These are phyloP conservation scores for Iphiclides podalirius DNA, from an alignment of 2,888 invertebrate species.

Conservation along the genomic window DNA sequence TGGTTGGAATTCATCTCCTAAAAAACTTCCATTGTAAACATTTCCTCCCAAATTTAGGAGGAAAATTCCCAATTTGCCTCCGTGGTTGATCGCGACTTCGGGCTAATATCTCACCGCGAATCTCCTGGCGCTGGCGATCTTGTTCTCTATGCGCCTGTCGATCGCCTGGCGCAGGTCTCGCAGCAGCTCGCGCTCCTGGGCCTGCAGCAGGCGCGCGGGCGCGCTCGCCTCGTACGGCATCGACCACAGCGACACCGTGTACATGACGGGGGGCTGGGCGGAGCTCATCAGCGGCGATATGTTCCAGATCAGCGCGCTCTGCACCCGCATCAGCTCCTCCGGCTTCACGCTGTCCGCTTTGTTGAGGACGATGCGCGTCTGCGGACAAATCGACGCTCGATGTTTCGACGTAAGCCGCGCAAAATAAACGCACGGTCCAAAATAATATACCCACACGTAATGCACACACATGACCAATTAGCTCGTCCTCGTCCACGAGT, in stretches of 20 bases:
- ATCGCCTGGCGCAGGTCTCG: slow-evolving; percentile 91
- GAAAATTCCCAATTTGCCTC: too few species aligned
- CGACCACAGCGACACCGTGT: slow-evolving; percentile 93
- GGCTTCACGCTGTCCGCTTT: slow-evolving; percentile 96
- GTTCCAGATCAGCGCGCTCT: slow-evolving; percentile 97
- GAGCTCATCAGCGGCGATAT: slow-evolving; percentile 98
- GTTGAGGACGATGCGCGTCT: slow-evolving; percentile 95
- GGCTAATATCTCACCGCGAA: slow-evolving; percentile 91
- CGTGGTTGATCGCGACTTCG: too few species aligned
- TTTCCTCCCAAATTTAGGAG: too few species aligned
- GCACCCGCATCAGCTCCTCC: slow-evolving; percentile 95
- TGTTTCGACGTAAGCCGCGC: too few species aligned
- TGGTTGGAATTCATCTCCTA: too few species aligned
- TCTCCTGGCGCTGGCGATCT: slow-evolving; percentile 95
- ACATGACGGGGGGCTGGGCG: slow-evolving; percentile 95
- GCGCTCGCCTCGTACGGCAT: slow-evolving; percentile 90
- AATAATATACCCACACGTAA: too few species aligned
- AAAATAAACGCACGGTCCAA: too few species aligned
- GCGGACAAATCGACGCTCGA: too few species aligned
- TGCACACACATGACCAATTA: too few species aligned
- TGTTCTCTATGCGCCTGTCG: slow-evolving; percentile 94
- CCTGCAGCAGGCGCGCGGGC: slow-evolving; percentile 88
- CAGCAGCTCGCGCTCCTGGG: slow-evolving; percentile 93
- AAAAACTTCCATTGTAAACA: too few species aligned
- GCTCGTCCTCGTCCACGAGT: too few species aligned